A percentile compares a stretch with the other conserved stretches of the same genome.
Conservation (phyloP, 1,140 invertebrate species). For the Papilio helenus region DNA sequence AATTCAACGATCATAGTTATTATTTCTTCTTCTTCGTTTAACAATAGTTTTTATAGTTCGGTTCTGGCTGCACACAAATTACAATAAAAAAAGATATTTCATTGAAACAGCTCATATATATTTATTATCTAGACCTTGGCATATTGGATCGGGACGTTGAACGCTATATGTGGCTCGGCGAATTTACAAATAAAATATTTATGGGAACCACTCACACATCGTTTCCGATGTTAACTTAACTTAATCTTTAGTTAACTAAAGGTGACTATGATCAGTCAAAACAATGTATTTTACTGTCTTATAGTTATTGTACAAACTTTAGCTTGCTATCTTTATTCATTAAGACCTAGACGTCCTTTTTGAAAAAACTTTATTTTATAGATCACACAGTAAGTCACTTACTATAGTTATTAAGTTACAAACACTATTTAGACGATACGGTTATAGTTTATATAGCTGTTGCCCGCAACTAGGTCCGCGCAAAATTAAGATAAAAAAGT, state of each 20-base stretch:
- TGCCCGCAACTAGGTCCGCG: too few relatives aligned
- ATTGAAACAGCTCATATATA: slow-evolving; percentile 40
- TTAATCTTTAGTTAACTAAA: too few relatives aligned
- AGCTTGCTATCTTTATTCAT: too few relatives aligned
- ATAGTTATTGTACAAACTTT: too few relatives aligned
- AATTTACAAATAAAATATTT: slow-evolving; percentile 40
- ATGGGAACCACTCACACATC: slow-evolving; percentile 34
- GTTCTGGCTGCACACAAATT: slow-evolving; percentile 17
- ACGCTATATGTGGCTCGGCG: slow-evolving; percentile 34
- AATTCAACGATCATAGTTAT: slow-evolving; percentile 16
- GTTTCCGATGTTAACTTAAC: slow-evolving; percentile 23
- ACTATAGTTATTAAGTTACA: too few relatives aligned
- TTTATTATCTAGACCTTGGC: slow-evolving; percentile 47
- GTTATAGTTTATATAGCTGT: too few relatives aligned
- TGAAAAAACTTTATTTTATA: too few relatives aligned
- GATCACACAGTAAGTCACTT: too few relatives aligned
- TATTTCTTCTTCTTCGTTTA: not conserved
- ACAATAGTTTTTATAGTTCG: slow-evolving; percentile 15
- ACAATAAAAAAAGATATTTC: slow-evolving; percentile 36
- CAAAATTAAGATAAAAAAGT: too few relatives aligned
- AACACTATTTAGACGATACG: too few relatives aligned
- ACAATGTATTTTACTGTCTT: not conserved
- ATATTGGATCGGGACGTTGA: slow-evolving; percentile 46
- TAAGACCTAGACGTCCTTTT: too few relatives aligned
- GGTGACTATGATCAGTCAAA: not conserved